phyloP scores from a whole-genome alignment of 1,140 invertebrate genomes.

The Pentalonia nigronervosa region DNA sequence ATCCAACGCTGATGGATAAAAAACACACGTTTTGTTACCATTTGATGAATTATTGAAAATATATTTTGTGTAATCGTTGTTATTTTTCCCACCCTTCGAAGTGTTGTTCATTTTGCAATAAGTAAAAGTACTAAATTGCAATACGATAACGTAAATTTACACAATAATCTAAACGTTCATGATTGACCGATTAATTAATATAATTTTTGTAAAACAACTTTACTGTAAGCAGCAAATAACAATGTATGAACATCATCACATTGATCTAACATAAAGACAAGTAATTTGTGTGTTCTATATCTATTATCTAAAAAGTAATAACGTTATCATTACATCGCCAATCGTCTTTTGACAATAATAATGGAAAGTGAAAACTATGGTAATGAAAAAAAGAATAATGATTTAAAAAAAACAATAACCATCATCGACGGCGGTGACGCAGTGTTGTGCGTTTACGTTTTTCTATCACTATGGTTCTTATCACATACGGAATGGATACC shows the following conservation, averaged over 20 bases:
- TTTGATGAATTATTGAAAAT: constrained; percentile 26
- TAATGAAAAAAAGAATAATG: background rate
- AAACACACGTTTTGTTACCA: constrained; percentile 24
- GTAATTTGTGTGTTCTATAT: background rate
- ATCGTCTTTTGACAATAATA: background rate
- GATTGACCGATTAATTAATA: background rate
- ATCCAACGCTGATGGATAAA: constrained; percentile 58
- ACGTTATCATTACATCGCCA: background rate
- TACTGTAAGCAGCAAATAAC: background rate
- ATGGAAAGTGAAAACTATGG: background rate
- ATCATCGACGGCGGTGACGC: background rate
- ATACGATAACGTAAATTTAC: background rate
- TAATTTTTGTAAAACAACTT: background rate
- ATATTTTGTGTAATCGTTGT: constrained; percentile 7
- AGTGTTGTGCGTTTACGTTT: background rate
- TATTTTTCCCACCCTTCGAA: background rate
- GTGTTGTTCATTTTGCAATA: background rate
- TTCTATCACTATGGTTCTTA: background rate
- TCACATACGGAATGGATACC: background rate
- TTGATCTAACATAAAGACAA: background rate
- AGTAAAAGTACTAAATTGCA: background rate
- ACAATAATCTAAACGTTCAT: background rate
- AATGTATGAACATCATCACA: background rate
- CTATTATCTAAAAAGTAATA: background rate
- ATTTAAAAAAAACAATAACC: background rate